Percentiles rank a stretch among this genome's conserved stretches.
phyloP scores from a whole-genome alignment of 2,113 vertebrate species.

The Caranx melampygus region DNA sequence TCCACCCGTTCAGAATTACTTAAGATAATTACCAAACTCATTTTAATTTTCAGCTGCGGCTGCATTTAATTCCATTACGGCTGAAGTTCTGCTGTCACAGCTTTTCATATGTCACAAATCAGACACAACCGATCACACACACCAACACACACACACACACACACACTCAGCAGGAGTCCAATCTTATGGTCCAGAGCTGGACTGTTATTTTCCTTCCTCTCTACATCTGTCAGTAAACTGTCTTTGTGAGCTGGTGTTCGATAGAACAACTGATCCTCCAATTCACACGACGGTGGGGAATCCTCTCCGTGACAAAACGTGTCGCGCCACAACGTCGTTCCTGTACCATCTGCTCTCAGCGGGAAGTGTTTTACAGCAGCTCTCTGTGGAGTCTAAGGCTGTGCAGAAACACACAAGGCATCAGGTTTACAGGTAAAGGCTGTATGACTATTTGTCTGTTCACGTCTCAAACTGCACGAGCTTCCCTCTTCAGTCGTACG shows the following conservation, averaged over 20 bases:
- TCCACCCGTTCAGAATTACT: constrained; percentile 48
- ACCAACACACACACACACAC: not conserved
- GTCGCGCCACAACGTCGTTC: constrained; percentile 15
- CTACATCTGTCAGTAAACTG: constrained; percentile 8
- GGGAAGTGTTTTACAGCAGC: constrained; percentile 25
- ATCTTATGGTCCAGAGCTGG: not conserved
- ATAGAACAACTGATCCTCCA: constrained; percentile 17
- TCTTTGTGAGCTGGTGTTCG: constrained; percentile 29
- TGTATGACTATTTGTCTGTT: too few species aligned
- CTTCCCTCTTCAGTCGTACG: too few species aligned
- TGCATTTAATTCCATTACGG: constrained; percentile 21
- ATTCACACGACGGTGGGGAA: constrained; percentile 38
- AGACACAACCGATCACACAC: not conserved
- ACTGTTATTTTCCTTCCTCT: not conserved
- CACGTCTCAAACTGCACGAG: too few species aligned
- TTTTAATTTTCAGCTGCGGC: constrained; percentile 34
- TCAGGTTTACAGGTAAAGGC: not conserved
- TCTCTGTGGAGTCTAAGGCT: not conserved
- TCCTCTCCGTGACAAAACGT: constrained; percentile 16
- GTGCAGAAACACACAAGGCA: constrained; percentile 11
- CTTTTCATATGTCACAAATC: not conserved
- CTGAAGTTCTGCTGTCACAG: not conserved
- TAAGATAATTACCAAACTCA: constrained; percentile 37
- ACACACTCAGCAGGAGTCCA: constrained; percentile 14
- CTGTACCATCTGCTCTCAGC: constrained; percentile 53